These are phyloP conservation scores for Mormyrus iriodes DNA, from an alignment of 2,113 vertebrate species.

Conservation along the genomic window DNA sequence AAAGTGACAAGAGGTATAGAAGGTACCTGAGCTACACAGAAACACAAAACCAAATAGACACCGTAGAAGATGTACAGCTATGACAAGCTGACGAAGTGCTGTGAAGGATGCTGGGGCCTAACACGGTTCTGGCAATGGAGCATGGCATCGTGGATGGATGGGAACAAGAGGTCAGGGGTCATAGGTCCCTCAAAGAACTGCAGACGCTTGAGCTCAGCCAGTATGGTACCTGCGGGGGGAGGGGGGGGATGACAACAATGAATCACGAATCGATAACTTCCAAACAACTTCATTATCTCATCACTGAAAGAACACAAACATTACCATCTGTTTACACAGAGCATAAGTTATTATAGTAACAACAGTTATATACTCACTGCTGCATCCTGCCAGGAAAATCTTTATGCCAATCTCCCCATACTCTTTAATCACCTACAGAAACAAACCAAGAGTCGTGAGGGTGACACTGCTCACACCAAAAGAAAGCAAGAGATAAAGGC, in stretches of 20 bases:
- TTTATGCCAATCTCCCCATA: conserved; percentile 72
- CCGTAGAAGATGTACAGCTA: background rate
- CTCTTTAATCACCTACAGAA: conserved; percentile 80
- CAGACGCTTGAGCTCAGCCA: conserved; percentile 68
- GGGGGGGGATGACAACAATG: conserved; percentile 29
- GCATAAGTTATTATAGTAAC: background rate
- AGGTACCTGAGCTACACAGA: background rate
- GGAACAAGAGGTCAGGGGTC: conserved; percentile 69
- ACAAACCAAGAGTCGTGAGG: conserved; percentile 11
- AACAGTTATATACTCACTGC: conserved; percentile 57
- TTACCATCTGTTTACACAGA: background rate
- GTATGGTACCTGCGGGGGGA: conserved; percentile 64
- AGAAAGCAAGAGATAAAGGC: background rate
- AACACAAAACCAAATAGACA: background rate
- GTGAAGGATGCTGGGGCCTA: background rate
- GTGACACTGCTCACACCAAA: background rate
- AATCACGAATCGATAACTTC: background rate
- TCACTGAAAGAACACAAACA: background rate
- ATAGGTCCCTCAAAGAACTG: conserved; percentile 70
- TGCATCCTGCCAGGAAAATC: conserved; percentile 76
- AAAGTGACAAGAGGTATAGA: background rate
- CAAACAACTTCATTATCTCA: background rate
- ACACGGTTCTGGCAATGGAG: conserved; percentile 60
- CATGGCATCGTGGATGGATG: conserved; percentile 81
- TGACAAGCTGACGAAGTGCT: background rate